Evolutionary conservation across 2,888 invertebrate genomes (phyloP).

Genomic region (Euplexia lucipara): DNA sequence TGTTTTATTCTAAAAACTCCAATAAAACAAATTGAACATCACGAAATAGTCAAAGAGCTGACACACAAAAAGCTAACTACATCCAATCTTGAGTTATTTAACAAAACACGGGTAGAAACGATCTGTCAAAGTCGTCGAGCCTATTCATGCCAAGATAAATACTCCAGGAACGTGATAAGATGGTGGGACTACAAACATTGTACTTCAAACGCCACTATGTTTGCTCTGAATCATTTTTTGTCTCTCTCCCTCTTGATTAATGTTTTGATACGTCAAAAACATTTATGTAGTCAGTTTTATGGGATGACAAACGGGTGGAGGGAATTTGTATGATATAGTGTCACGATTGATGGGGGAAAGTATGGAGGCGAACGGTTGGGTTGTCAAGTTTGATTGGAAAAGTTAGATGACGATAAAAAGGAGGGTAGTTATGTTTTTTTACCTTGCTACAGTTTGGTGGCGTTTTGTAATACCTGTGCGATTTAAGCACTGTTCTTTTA

Average conservation of each 20-base stretch:
- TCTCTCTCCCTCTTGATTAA: constrained; percentile 68
- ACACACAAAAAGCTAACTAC: constrained; percentile 67
- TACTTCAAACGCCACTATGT: constrained; percentile 55
- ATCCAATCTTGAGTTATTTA: constrained; percentile 76
- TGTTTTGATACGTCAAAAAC: constrained; percentile 69
- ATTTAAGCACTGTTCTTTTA: no score
- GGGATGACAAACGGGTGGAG: constrained; percentile 64
- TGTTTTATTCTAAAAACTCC: constrained; percentile 3
- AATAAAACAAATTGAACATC: constrained; percentile 36
- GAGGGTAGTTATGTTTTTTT: constrained; percentile 13
- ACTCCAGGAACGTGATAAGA: constrained; percentile 78
- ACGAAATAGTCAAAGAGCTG: constrained; percentile 54
- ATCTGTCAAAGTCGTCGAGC: constrained; percentile 82
- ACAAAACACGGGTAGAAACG: constrained; percentile 78
- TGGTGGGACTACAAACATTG: constrained; percentile 69
- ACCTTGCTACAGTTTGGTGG: not conserved
- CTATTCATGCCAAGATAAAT: constrained; percentile 83
- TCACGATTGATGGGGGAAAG: constrained; percentile 58
- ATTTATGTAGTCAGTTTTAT: constrained; percentile 70
- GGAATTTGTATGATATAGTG: constrained; percentile 61
- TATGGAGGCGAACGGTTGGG: constrained; percentile 29
- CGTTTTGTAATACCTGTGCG: not conserved
- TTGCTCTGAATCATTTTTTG: constrained; percentile 61
- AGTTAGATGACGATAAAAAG: constrained; percentile 37
- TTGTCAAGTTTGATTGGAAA: constrained; percentile 58